Evolutionary conservation across 1,140 invertebrate genomes (phyloP).

Genomic region (Drosophila ambigua): DNA sequence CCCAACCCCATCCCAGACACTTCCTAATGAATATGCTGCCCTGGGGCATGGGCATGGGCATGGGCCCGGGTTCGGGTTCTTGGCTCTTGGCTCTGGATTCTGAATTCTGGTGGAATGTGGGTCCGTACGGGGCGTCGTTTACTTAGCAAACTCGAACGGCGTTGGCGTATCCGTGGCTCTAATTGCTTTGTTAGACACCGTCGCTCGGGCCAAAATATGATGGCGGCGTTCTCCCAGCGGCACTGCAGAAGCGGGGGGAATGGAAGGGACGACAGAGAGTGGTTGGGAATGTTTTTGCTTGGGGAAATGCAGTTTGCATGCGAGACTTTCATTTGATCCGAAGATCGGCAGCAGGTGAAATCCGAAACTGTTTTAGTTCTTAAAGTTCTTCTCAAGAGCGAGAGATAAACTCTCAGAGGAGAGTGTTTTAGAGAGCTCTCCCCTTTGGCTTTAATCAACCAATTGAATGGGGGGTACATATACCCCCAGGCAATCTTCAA

Average conservation of each 20-base stretch:
- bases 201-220: conserved; percentile 63
- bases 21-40: conserved; percentile 75
- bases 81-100: no score
- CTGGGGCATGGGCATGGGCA: conserved; percentile 27
- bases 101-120: no score
- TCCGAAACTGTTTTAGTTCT: neutral
- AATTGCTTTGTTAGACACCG: conserved; percentile 79
- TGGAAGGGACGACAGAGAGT: conserved; percentile 5
- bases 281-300: conserved; percentile 35
- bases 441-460: neutral
- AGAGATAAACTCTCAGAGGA: neutral
- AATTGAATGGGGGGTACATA: no score
- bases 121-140: conserved; percentile 42
- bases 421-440: neutral
- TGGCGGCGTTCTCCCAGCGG: conserved; percentile 20
- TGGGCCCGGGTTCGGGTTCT: no score
- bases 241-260: no score
- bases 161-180: conserved; percentile 68
- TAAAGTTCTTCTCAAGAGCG: neutral
- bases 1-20: neutral
- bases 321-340: conserved; percentile 22
- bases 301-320: conserved; percentile 9
- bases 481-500: no score
- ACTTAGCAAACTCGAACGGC: conserved; percentile 63
- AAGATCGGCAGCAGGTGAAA: conserved; percentile 13